Evolutionary conservation across 2,113 vertebrate species (phyloP), one percentile per base, ranked within the genome.

Genomic region (Salminus brasiliensis): DNA sequence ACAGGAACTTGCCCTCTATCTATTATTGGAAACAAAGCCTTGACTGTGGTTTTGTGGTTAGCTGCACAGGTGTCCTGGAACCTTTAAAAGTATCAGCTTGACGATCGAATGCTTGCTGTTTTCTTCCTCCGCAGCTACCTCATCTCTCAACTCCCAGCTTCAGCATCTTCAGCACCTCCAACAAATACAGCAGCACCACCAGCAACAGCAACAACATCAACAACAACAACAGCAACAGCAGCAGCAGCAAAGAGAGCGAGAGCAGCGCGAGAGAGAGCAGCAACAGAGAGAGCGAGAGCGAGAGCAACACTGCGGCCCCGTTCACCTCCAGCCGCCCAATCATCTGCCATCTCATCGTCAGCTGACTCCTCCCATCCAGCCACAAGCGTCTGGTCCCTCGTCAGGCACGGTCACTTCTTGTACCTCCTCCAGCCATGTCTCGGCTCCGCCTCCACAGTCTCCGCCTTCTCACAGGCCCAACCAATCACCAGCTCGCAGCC

Each of bases 101-200:
- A 66, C 60, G 30, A 34, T 21, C 0, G 30, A 30, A 34, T 63
- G 60, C 32, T 21, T 63, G 60, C 32, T 21, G 27, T 52, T 60
- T 34, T 72, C 30, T 80, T 66, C 71, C 76, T 83, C 85, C 5
- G 81, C 94, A 99, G 98, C 98, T 98, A 99, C 98, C 97, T 99
- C 98, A 94, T 97, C 98, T 88, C 95, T 99, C 90, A 99, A 95
- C 93, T 96, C 97, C 84, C 97, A 98, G 86, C 96, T 99, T 87
- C 98, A 99, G 92, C 98, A 98, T 83, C 96, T 98, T 87, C 98
- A 99, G 91, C 98, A 97, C 88, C 96, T 98, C 80, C 97, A 99
- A 83, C 97, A 97, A 65, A 92, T 98, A 79, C 97, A 98, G 85
- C 96, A 96, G 1, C 97, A 95, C 25, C 96, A 94, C 74, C 93